phyloP scores from a whole-genome alignment of 2,113 vertebrate genomes.

The Theristicus caerulescens region DNA sequence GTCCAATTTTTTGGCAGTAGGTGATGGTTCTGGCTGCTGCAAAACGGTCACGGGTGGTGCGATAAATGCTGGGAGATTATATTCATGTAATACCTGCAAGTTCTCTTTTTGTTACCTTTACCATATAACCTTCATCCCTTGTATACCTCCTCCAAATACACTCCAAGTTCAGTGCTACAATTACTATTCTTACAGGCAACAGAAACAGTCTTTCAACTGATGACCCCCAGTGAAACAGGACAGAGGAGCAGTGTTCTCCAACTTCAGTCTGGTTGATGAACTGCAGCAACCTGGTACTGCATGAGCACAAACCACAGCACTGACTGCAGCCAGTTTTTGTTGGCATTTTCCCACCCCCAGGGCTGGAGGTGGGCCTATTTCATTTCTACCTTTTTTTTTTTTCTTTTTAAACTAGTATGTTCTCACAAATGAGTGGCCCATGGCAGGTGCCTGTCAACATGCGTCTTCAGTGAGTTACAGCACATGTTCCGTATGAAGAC shows the following conservation, averaged over 20 bases:
- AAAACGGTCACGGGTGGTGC: not conserved
- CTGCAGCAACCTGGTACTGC: not conserved
- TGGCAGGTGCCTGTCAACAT: not conserved
- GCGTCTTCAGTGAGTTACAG: slow-evolving; percentile 1
- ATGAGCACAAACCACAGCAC: not conserved
- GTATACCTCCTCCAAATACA: not conserved
- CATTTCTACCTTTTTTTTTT: not conserved
- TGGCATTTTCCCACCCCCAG: not conserved
- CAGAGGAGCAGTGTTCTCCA: not conserved
- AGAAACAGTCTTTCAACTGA: not conserved
- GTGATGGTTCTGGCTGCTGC: not conserved
- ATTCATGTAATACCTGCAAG: not conserved
- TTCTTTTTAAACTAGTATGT: not conserved
- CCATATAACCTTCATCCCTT: not conserved
- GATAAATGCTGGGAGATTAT: not conserved
- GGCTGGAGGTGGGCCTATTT: not conserved
- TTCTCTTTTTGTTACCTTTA: not conserved
- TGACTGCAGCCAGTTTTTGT: not conserved
- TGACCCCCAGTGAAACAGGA: not conserved
- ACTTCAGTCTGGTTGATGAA: not conserved
- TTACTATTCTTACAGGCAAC: not conserved
- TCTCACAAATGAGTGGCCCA: not conserved
- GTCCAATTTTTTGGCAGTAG: not conserved
- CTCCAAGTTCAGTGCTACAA: not conserved
- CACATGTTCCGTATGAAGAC: not conserved